phyloP scores from a whole-genome alignment of 1,140 invertebrate genomes.

The Chironomus tepperi region DNA sequence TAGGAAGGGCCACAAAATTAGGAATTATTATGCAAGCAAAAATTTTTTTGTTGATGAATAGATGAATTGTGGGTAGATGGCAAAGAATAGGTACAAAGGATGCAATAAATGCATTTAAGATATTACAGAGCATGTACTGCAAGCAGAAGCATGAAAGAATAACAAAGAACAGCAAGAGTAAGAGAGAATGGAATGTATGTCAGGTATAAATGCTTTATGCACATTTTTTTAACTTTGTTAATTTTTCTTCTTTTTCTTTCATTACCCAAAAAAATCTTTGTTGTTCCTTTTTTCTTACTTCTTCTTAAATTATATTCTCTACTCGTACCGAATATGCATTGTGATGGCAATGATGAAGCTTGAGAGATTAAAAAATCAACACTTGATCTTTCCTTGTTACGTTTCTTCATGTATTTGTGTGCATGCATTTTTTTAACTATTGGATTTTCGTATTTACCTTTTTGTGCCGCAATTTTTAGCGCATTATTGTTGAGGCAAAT shows the following conservation, averaged over 20 bases:
- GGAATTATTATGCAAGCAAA: not conserved
- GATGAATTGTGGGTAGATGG: not conserved
- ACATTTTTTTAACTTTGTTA: not conserved
- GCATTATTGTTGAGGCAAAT: not conserved
- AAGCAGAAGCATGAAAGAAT: constrained; percentile 12
- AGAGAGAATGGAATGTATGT: not conserved
- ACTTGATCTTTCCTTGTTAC: constrained; percentile 21
- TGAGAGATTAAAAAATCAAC: constrained; percentile 22
- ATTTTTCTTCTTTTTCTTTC: not conserved
- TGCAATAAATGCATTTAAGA: constrained; percentile 9
- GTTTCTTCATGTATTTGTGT: not conserved
- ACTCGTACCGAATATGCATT: too few species aligned
- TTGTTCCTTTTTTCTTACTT: too few species aligned
- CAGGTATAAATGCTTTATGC: constrained; percentile 7
- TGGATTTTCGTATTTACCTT: not conserved
- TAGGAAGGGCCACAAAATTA: not conserved
- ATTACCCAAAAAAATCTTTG: not conserved
- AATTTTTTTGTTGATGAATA: not conserved
- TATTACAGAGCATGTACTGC: constrained; percentile 6
- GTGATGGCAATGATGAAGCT: not conserved
- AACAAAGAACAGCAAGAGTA: not conserved
- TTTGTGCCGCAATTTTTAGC: not conserved
- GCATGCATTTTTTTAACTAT: not conserved
- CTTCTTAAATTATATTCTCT: too few species aligned
- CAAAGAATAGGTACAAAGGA: not conserved